Evolutionary conservation across 2,888 invertebrate species (phyloP), one percentile per base, ranked within the genome.

Genomic region (Trisateles emortualis): DNA sequence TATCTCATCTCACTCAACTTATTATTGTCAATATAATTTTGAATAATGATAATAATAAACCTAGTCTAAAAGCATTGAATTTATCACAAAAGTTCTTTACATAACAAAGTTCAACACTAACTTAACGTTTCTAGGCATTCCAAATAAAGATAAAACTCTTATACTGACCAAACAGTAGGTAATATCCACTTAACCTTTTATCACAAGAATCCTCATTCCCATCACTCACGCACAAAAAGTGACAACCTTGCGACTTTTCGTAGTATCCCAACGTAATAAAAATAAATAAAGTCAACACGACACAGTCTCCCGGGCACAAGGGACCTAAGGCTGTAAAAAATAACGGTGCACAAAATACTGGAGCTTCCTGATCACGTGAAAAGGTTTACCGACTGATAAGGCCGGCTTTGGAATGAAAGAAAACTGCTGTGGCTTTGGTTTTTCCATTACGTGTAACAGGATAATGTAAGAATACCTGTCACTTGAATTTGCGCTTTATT

Each of bases 241-340:
- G 33, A 32, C n/a, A 39, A 39, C 1, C 3, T n/a, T 19, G 22
- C 33, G 24, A 24, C 13, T 24, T n/a, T 10, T n/a, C 4, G 16
- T 19, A 17, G 19, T 45, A 45, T 9, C 36, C 33, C n/a, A 33
- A 33, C 32, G 53, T 60, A 64, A 69, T 70, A 72, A 72, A 74
- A 65, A 71, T 72, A 76, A 78, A 76, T 74, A 68, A 70, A 59
- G 45, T 24, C 50, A 46, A 56, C 67, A 63, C 62, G 47, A 56
- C 67, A 63, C 62, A 62, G 55, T 48, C 51, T 59, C 60, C 60
- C 71, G 69, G 70, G 59, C 62, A 62, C 39, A 47, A 57, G 50
- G 43, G 58, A 40, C 54, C 58, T 13, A 35, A 14, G 35, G 33
- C 39, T 17, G 52, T 51, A 53, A 72, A 68, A 71, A 60, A 68